A percentile compares a stretch with the other conserved stretches of the same genome.
phyloP scores from a whole-genome alignment of 2,888 invertebrate species.

The Tetragonisca angustula region DNA sequence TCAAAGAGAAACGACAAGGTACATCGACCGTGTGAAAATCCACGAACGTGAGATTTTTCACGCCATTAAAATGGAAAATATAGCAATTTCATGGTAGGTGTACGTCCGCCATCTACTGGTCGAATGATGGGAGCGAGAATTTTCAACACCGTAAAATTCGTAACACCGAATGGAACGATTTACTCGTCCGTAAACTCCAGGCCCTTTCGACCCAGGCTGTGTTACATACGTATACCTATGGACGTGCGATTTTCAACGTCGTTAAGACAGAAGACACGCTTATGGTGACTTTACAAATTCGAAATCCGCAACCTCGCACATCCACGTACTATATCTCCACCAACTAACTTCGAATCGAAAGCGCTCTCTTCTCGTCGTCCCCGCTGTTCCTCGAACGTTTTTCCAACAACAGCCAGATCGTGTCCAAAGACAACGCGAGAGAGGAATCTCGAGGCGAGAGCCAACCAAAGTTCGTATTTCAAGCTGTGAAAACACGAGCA shows the following conservation, averaged over 20 bases:
- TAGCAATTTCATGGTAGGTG: neutral
- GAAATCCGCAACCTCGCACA: neutral
- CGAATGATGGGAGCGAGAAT: too few species aligned
- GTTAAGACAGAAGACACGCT: neutral
- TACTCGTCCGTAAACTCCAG: neutral
- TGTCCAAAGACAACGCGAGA: slow-evolving; percentile 12
- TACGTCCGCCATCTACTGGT: too few species aligned
- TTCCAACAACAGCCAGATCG: slow-evolving; percentile 30
- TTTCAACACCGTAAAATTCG: neutral
- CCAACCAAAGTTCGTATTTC: neutral
- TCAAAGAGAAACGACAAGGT: neutral
- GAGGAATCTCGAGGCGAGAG: neutral
- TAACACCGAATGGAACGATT: neutral
- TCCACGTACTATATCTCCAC: too few species aligned
- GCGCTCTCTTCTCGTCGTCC: neutral
- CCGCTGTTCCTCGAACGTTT: neutral
- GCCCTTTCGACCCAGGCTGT: neutral
- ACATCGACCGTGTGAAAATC: neutral
- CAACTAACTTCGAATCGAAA: slow-evolving; percentile 23
- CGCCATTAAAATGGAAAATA: neutral
- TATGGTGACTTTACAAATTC: neutral
- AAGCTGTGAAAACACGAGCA: neutral
- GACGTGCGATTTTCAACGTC: neutral
- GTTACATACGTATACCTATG: neutral
- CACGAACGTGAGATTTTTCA: neutral